Evolutionary conservation across 2,888 invertebrate genomes (phyloP).

Genomic region (Odontothrips loti): DNA sequence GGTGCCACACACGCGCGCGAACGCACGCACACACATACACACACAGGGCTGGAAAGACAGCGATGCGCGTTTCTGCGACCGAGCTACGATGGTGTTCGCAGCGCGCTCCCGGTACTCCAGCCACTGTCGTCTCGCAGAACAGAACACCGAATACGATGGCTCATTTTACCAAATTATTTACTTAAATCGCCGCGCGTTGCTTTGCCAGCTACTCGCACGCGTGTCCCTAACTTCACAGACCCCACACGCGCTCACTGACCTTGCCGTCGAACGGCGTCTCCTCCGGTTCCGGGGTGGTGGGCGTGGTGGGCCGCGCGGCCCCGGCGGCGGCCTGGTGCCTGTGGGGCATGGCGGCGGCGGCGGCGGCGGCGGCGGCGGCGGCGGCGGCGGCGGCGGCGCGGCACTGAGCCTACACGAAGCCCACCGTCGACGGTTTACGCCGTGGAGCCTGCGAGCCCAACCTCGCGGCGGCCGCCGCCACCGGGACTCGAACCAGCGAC

Average conservation of each 20-base stretch:
- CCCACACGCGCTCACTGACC: neutral
- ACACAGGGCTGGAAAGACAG: no score
- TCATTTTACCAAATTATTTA: no score
- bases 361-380: neutral
- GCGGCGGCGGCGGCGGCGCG: neutral
- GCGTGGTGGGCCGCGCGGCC: neutral
- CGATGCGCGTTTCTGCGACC: no score
- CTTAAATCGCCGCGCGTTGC: no score
- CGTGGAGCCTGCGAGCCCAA: neutral
- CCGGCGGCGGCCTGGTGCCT: neutral
- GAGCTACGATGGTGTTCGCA: no score
- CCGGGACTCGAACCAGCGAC: neutral
- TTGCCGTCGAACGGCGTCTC: slow-evolving; percentile 9
- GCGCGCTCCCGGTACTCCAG: no score
- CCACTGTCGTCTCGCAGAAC: no score
- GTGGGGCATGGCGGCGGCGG: neutral
- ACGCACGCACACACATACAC: no score
- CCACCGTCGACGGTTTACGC: neutral
- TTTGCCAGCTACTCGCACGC: no score
- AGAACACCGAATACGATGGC: no score
- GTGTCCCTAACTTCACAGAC: no score
- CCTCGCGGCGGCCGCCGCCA: neutral
- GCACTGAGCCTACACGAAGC: neutral
- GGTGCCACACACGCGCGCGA: no score
- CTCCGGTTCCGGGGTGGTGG: slow-evolving; percentile 8